A percentile compares a stretch with the other conserved stretches of the same genome.
Evolutionary conservation across 2,113 vertebrate species (phyloP).

Genomic region (Python bivittatus): DNA sequence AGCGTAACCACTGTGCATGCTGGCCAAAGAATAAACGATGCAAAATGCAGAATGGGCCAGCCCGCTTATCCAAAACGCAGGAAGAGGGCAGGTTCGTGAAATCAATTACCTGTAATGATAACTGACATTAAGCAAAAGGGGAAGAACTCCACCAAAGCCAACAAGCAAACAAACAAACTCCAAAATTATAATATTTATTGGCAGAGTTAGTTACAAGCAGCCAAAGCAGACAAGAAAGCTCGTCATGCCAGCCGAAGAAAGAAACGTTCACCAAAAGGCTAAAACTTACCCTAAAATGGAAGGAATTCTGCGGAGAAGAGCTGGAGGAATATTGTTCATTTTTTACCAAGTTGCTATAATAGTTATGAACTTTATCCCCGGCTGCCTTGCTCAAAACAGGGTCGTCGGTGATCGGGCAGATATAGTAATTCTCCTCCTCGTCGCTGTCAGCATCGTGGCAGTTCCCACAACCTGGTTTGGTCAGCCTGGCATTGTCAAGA

Average conservation of each 20-base stretch:
- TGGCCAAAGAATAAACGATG: not conserved
- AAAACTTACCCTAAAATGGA: constrained; percentile 82
- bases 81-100: no score
- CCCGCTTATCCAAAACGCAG: not conserved
- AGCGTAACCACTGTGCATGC: not conserved
- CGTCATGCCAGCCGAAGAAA: constrained; percentile 18
- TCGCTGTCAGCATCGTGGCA: constrained; percentile 76
- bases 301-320: constrained; percentile 81
- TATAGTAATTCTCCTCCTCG: constrained; percentile 84
- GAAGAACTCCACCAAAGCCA: not conserved
- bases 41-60: no score
- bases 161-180: not conserved
- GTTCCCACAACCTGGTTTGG: constrained; percentile 50
- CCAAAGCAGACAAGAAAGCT: constrained; percentile 26
- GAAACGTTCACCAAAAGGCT: not conserved
- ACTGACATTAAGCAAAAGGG: no score
- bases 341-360: constrained; percentile 71
- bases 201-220: constrained; percentile 42
- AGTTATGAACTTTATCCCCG: constrained; percentile 73
- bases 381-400: constrained; percentile 64
- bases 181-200: not conserved
- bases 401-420: constrained; percentile 89
- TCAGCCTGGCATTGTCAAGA: constrained; percentile 70
- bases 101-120: no score
- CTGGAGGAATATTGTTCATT: constrained; percentile 72